Evolutionary conservation across 2,113 vertebrate species (phyloP).

Genomic region (Sinocyclocheilus maitianheensis): DNA sequence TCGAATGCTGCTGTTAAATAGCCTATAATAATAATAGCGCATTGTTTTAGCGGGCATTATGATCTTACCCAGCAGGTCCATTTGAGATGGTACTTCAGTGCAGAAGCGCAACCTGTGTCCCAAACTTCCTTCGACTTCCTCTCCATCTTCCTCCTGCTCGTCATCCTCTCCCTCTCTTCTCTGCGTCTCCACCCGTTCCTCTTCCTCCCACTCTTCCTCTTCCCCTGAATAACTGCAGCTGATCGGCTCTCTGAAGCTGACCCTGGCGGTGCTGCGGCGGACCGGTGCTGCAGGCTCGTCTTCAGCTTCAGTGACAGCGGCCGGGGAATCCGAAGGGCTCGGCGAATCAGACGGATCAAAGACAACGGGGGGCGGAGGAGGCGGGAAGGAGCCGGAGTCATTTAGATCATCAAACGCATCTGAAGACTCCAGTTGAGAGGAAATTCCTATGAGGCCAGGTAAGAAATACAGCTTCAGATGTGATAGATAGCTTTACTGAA

Average conservation of each 20-base stretch:
- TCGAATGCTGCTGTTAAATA: not conserved
- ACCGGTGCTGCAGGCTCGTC: conserved; percentile 51
- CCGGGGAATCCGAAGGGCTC: conserved; percentile 36
- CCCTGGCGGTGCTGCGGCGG: conserved; percentile 69
- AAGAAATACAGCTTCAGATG: not conserved
- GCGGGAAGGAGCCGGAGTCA: conserved; percentile 54
- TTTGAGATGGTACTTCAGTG: conserved; percentile 71
- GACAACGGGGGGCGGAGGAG: conserved; percentile 61
- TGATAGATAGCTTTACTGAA: not conserved
- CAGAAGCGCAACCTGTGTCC: conserved; percentile 65
- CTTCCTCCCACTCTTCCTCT: conserved; percentile 63
- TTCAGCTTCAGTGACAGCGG: conserved; percentile 41
- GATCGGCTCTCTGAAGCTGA: conserved; percentile 85
- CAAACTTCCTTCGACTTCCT: conserved; percentile 67
- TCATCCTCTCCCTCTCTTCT: conserved; percentile 51
- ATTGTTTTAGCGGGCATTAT: not conserved
- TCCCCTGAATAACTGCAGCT: conserved; percentile 77
- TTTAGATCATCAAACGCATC: conserved; percentile 44
- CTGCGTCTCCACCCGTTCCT: conserved; percentile 44
- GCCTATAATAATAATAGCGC: not conserved
- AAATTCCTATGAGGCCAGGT: conserved; percentile 40
- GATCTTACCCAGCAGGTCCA: conserved; percentile 74
- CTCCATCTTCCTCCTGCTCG: conserved; percentile 63
- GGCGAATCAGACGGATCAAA: conserved; percentile 65
- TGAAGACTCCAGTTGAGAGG: not conserved